A percentile compares a stretch with the other conserved stretches of the same genome.
phyloP scores from a whole-genome alignment of 2,797 vertebrate species.

The Neomorphus geoffroyi region DNA sequence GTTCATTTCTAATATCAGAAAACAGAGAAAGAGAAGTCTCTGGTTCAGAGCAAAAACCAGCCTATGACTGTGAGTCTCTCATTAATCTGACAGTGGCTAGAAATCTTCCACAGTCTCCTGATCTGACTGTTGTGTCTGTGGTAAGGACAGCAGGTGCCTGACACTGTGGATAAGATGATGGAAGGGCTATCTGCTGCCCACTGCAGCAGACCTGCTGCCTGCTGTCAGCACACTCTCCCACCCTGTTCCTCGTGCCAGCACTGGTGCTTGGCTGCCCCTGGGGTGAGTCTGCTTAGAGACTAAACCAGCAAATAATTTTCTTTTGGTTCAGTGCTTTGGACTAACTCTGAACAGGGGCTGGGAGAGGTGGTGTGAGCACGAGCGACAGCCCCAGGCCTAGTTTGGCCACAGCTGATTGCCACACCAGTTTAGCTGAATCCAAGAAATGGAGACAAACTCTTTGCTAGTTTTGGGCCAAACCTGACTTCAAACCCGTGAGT shows the following conservation, averaged over 20 bases:
- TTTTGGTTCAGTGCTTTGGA: background rate
- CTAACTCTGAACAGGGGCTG: background rate
- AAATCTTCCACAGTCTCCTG: background rate
- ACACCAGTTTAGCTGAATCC: background rate
- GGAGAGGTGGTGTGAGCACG: background rate
- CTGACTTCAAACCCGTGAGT: background rate
- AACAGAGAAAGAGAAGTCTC: background rate
- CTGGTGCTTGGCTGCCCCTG: background rate
- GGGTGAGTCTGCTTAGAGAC: background rate
- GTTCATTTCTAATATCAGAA: background rate
- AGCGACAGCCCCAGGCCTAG: background rate
- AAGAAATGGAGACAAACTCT: background rate
- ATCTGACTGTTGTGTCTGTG: background rate
- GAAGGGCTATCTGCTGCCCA: background rate
- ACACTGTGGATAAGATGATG: background rate
- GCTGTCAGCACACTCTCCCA: background rate
- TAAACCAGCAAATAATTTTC: background rate
- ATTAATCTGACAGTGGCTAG: background rate
- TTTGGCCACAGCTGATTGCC: background rate
- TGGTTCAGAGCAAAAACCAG: background rate
- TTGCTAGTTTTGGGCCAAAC: background rate
- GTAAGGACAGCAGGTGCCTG: background rate
- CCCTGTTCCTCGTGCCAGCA: background rate
- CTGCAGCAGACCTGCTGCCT: background rate
- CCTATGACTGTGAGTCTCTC: background rate